phyloP scores from a whole-genome alignment of 2,797 vertebrate species.

The Anas capensis region DNA sequence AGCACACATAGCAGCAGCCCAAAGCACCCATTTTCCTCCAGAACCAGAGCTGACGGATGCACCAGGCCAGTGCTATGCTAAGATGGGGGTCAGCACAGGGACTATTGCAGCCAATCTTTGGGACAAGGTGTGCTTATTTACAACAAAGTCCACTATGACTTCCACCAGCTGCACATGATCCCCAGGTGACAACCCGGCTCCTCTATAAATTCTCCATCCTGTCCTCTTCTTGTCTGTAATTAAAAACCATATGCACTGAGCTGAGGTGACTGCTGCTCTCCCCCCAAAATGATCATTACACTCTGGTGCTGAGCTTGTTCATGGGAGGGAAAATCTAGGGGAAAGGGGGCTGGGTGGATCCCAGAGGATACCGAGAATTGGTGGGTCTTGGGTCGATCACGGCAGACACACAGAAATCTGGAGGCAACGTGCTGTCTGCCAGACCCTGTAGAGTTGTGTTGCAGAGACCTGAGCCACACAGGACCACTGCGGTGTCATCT shows the following conservation, averaged over 20 bases:
- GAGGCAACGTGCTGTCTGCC: not conserved
- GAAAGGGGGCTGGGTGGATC: too few species aligned
- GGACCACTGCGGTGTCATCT: not conserved
- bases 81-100: not conserved
- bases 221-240: not conserved
- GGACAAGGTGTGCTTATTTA: not conserved
- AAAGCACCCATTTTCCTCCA: not conserved
- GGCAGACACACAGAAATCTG: not conserved
- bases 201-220: not conserved
- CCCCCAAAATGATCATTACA: not conserved
- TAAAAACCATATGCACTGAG: not conserved
- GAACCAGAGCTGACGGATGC: rapidly evolving
- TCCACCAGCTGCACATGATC: rapidly evolving
- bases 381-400: not conserved
- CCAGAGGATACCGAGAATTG: not conserved
- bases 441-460: not conserved
- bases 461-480: not conserved
- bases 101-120: not conserved
- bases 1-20: not conserved
- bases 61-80: not conserved
- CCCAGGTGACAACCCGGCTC: not conserved
- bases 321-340: not conserved
- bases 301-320: not conserved
- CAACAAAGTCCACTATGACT: not conserved
- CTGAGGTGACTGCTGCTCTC: not conserved